Evolutionary conservation across 2,113 vertebrate species (phyloP), one percentile per base, ranked within the genome.

Genomic region (Lepus americanus): DNA sequence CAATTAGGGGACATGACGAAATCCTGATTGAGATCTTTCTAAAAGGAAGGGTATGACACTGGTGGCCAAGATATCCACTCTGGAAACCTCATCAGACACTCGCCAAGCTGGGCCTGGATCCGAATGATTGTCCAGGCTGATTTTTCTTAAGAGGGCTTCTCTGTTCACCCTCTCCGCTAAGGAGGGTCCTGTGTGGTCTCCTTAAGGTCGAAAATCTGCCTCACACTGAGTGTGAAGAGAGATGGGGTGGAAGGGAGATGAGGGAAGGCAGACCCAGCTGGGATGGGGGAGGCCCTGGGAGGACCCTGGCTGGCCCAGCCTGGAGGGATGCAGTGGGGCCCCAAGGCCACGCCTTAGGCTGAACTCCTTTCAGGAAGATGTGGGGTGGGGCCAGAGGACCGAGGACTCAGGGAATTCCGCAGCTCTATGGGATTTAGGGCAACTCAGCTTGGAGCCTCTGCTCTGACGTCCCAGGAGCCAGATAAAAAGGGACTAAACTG

Each of bases 21-120:
- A 33, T 39, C 22, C 39, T 31, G 59, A 70, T 59, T 87, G 61
- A n/a, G 19, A 31, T 78, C 16, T 84, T 89, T 87, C 77, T 92
- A 81, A 89, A 94, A 87, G n/a, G 8, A 88, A 88, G 90, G 10
- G n/a, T 86, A 10, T 25, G 13, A 78, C 77, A 16, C 19, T 51
- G 94, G 84, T 23, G 36, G 39, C 27, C 44, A 80, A 95, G 94
- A 83, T 90, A 73, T 17, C 36, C 55, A 25, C 72, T 74, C 74
- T 83, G 84, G 70, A 85, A 94, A 81, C 36, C n/a, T 89, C 86
- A 89, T 31, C 55, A 36, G 73, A 88, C 33, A 89, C 29, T 27
- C 27, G 69, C 29, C 53, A n/a, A 61, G 31, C n/a, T 97, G 88
- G 74, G 66, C 82, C 85, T 87, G 61, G 73, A 78, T 20, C 29